Evolutionary conservation across 2,797 vertebrate genomes (phyloP), one percentile per base, ranked within the genome.

Genomic region (Lutjanus argentimaculatus): DNA sequence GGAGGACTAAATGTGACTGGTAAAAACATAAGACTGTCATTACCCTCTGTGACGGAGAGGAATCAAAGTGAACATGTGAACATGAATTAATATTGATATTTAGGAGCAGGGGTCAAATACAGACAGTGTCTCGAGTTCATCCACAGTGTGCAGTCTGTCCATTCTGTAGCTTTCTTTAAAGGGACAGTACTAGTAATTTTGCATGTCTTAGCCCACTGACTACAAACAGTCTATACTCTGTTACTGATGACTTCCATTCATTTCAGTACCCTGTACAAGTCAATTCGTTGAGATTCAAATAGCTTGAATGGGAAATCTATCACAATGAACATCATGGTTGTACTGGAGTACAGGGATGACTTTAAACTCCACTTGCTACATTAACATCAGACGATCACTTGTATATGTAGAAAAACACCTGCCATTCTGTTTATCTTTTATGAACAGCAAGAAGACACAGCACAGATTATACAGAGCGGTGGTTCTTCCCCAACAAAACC

Each of bases 1-100:
- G 48, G 96, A 97, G n/a, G 93, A 94, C 52, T 94, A 71, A 86
- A 55, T 72, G 67, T 36, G 59, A 25, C 45, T 19, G 64, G 6
- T 71, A 30, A 67, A 36, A n/a, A 40, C 7, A 17, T 51, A 22
- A 65, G 67, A 75, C 71, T 46, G 51, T 58, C 57, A 57, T 25
- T 14, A 11, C 22, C n/a, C 17, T 40, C 45, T 25, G 13, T 25
- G 57, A 72, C 45, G 36, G 49, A 55, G 19, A 8, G n/a, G 36
- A 36, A 45, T 65, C 40, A 58, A n/a, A 40, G 55, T 43, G 55
- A 36, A 58, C 56, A 2, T 65, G 51, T 65, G 21, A 53, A 16
- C 43, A n/a, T 79, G 19, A 46, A 40, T 8, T 48, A 5, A 42
- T 46, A 21, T 40, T 55, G 43, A 15, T 21, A 16, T 48, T 30